These are phyloP conservation scores for Noctua janthina DNA, from an alignment of 2,888 invertebrate species.

Conservation along the genomic window DNA sequence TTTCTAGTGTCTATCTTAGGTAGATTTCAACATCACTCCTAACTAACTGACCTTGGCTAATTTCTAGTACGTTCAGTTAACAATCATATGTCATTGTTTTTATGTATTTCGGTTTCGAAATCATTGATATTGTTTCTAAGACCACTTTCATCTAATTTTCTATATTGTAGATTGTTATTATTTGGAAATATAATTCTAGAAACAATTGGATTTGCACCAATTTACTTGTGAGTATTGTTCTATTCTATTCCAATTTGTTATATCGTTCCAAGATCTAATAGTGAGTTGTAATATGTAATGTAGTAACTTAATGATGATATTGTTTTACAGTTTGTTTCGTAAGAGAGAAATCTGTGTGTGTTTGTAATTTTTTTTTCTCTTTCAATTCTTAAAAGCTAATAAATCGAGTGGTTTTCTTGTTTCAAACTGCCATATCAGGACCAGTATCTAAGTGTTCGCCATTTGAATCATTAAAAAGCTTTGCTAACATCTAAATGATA, in stretches of 20 bases:
- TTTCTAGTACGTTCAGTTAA: neutral
- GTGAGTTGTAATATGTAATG: constrained; percentile 53
- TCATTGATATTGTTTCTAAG: constrained; percentile 20
- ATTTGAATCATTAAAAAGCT: neutral
- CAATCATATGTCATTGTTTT: neutral
- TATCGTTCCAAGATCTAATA: constrained; percentile 38
- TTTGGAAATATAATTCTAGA: constrained; percentile 28
- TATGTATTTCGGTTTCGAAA: constrained; percentile 27
- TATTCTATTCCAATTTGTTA: constrained; percentile 31
- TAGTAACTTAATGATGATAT: constrained; percentile 45
- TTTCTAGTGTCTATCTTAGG: neutral
- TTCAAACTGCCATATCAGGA: neutral
- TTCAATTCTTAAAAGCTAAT: neutral
- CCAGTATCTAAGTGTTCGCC: neutral
- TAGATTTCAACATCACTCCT: constrained; percentile 1
- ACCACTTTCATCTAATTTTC: constrained; percentile 36
- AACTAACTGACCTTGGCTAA: constrained; percentile 7
- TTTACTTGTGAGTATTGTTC: constrained; percentile 51
- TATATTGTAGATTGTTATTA: constrained; percentile 11
- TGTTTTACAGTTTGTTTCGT: constrained; percentile 26
- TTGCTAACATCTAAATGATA: too few relatives aligned
- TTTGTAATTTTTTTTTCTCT: neutral
- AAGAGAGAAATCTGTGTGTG: constrained; percentile 32
- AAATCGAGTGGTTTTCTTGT: neutral
- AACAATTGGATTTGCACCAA: constrained; percentile 40